Evolutionary conservation across 2,888 invertebrate genomes (phyloP).

Genomic region (Stomorhina lunata): DNA sequence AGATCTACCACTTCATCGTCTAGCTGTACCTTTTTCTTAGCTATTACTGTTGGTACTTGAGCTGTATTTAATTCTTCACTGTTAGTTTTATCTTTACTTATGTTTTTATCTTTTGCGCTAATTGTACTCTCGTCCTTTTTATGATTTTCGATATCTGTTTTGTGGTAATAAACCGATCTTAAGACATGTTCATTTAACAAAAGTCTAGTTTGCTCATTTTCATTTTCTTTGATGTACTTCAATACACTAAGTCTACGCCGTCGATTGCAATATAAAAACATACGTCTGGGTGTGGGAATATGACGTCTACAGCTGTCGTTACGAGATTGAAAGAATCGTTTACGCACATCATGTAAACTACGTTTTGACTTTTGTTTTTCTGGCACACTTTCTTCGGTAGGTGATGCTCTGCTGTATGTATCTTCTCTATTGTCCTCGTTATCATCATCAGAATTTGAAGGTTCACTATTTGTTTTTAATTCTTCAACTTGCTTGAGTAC

Average conservation of each 20-base stretch:
- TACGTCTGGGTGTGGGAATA: constrained; percentile 71
- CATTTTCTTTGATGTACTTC: constrained; percentile 66
- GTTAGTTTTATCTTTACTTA: background rate
- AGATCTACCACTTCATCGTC: constrained; percentile 49
- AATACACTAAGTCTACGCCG: constrained; percentile 67
- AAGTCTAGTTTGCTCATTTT: constrained; percentile 68
- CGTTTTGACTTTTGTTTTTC: constrained; percentile 35
- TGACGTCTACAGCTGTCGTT: constrained; percentile 70
- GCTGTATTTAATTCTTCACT: background rate
- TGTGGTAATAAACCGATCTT: constrained; percentile 73
- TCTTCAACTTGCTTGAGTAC: too few relatives aligned
- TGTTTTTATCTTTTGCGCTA: background rate
- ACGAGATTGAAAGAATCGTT: constrained; percentile 54
- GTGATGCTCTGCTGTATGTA: background rate
- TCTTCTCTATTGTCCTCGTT: background rate
- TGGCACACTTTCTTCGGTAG: background rate
- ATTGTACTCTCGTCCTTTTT: background rate
- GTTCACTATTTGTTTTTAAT: constrained; percentile 24
- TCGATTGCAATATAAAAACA: constrained; percentile 69
- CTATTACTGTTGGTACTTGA: background rate
- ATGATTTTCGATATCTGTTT: constrained; percentile 54
- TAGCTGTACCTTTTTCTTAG: constrained; percentile 3
- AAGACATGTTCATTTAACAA: constrained; percentile 71
- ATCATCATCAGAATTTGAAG: background rate
- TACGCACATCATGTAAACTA: constrained; percentile 53